phyloP scores from a whole-genome alignment of 2,113 vertebrate genomes.

The Spermophilus dauricus region DNA sequence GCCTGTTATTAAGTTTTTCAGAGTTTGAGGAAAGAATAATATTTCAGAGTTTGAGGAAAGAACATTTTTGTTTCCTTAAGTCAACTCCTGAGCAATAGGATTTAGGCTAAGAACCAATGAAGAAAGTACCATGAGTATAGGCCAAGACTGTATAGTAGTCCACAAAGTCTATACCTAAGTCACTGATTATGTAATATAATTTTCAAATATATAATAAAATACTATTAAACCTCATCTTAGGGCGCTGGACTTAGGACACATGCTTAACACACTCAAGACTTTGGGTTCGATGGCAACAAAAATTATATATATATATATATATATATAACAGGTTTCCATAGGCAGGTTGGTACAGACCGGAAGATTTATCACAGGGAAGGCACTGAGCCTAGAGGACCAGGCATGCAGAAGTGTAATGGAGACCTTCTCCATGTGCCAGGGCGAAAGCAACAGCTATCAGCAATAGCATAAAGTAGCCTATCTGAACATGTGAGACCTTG shows the following conservation, averaged over 20 bases:
- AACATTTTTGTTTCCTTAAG: not conserved
- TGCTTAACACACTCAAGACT: not conserved
- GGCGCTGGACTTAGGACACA: accelerated
- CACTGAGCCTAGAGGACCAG: not conserved
- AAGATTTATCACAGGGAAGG: not conserved
- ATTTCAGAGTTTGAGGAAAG: not conserved
- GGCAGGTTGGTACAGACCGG: not conserved
- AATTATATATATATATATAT: not conserved
- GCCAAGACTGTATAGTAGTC: not conserved
- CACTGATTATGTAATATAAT: not conserved
- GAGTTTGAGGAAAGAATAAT: too few species aligned
- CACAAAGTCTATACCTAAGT: not conserved
- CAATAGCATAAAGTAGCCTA: not conserved
- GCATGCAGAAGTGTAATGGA: not conserved
- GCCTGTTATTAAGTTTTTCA: not conserved
- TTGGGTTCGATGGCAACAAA: not conserved
- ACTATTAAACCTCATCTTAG: not conserved
- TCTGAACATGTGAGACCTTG: not conserved
- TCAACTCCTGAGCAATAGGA: not conserved
- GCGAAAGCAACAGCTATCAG: too few species aligned
- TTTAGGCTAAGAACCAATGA: not conserved
- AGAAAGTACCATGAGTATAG: not conserved
- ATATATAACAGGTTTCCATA: not conserved
- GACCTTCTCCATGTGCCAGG: not conserved
- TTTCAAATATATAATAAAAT: not conserved